A percentile compares a stretch with the other conserved stretches of the same genome.
Conservation (phyloP, 2,888 invertebrate species). For the Pilophorus perplexus region DNA sequence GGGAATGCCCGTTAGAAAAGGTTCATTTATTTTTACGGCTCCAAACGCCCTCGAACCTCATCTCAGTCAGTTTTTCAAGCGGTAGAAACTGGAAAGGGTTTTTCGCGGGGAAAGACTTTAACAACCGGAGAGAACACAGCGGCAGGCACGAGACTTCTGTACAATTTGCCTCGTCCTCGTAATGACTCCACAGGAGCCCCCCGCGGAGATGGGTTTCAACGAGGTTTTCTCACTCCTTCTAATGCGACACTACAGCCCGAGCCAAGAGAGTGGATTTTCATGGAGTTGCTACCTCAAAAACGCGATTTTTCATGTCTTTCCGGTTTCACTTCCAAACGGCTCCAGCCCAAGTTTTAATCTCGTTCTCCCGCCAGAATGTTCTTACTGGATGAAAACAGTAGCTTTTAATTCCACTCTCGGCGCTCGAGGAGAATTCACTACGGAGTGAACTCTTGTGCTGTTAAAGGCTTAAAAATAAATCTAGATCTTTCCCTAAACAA, state of each 20-base stretch:
- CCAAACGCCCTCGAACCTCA: slow-evolving; percentile 33
- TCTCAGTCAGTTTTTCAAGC: slow-evolving; percentile 36
- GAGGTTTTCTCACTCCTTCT: slow-evolving; percentile 4
- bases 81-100: slow-evolving; percentile 3
- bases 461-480: too few species aligned
- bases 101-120: slow-evolving; percentile 3
- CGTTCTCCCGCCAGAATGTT: too few species aligned
- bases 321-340: too few species aligned
- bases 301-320: too few species aligned
- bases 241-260: not conserved
- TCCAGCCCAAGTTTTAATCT: too few species aligned
- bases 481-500: too few species aligned
- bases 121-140: not conserved
- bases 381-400: too few species aligned
- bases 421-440: too few species aligned
- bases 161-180: slow-evolving; percentile 18
- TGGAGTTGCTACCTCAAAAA: slow-evolving; percentile 9
- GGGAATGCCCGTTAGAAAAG: slow-evolving; percentile 37
- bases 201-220: not conserved
- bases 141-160: slow-evolving; percentile 23
- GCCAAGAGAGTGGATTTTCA: not conserved
- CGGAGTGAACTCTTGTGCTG: too few species aligned
- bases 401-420: too few species aligned
- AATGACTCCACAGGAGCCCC: slow-evolving; percentile 3
- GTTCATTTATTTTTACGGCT: slow-evolving; percentile 42